Conservation (phyloP, 2,888 invertebrate species). For the Agonopterix heracliana region DNA sequence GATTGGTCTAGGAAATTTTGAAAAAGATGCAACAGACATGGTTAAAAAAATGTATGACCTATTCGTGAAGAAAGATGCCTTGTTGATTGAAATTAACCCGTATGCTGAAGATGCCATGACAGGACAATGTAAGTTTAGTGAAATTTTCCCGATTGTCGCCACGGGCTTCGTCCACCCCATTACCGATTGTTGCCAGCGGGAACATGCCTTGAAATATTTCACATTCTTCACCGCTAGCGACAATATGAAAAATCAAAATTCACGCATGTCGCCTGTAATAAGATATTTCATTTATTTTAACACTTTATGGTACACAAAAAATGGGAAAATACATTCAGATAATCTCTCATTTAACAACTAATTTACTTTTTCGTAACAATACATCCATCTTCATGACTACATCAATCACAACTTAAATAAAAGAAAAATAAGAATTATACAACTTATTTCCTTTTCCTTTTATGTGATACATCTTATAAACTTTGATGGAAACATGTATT, state of each 20-base stretch:
- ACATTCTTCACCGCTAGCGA: not conserved
- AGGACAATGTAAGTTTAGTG: constrained; percentile 78
- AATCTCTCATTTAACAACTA: too few relatives aligned
- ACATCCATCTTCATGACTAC: too few relatives aligned
- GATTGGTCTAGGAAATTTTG: constrained; percentile 83
- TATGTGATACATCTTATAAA: too few relatives aligned
- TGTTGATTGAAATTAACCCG: constrained; percentile 95
- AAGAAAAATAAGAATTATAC: too few relatives aligned
- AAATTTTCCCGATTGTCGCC: not conserved
- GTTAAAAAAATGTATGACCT: constrained; percentile 89
- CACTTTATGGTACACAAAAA: too few relatives aligned
- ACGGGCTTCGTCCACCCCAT: not conserved
- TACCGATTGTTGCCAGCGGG: not conserved
- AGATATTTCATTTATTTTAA: too few relatives aligned
- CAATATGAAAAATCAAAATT: not conserved
- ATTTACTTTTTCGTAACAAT: too few relatives aligned
- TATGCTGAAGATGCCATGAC: constrained; percentile 91
- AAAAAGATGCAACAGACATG: constrained; percentile 83
- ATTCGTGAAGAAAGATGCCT: constrained; percentile 92
- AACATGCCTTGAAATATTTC: not conserved
- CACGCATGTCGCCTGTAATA: too few relatives aligned
- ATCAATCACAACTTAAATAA: too few relatives aligned
- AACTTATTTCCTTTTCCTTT: too few relatives aligned
- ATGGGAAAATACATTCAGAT: too few relatives aligned
- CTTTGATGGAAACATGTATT: too few relatives aligned